Evolutionary conservation across 2,888 invertebrate species (phyloP), one percentile per base, ranked within the genome.

Genomic region (Tromatobia lineatoria): DNA sequence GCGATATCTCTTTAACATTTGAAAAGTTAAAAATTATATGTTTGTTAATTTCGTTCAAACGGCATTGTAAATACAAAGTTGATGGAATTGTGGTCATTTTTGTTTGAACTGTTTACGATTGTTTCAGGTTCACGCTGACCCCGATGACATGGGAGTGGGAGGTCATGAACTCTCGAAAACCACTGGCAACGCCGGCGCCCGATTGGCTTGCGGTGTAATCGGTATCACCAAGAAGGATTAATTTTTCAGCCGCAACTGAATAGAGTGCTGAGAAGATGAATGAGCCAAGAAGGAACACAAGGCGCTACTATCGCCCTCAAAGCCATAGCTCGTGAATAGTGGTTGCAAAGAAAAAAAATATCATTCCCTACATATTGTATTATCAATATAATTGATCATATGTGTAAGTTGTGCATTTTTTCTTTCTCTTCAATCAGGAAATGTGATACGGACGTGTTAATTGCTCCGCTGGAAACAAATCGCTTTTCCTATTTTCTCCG

Each of bases 141-240:
- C 96, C 0, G 99, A 99, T 94, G 99, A 99, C 94, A 94, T 99
- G 82, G 99, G 99, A n/a, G 94, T 96, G 85, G 99, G 99, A 42
- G 98, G 98, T 0, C 97, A 98, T 91, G 98, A 99, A 92, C 95
- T 98, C 87, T 99, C 98, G 95, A 97, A 97, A 94, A 96, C 97
- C 4, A 99, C 99, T 15, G 99, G 99, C 79, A 99, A 99, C 94
- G 99, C 99, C 74, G 99, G 99, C 2, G 97, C 96, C 20, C 96
- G 99, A 88, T 94, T 97, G 86, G 98, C 98, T 54, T 98, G 98
- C 92, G 98, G 98, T 11, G 97, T 98, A 83, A 97, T 98, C 93
- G 98, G 98, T 57, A 94, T 98, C 81, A 94, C 95, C 52, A 95
- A 95, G 88, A 91, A 78, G 47, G 93, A 93, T 92, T 90, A 79